These are phyloP conservation scores for Miniopterus natalensis DNA, from an alignment of 2,113 vertebrate genomes.

Conservation along the genomic window DNA sequence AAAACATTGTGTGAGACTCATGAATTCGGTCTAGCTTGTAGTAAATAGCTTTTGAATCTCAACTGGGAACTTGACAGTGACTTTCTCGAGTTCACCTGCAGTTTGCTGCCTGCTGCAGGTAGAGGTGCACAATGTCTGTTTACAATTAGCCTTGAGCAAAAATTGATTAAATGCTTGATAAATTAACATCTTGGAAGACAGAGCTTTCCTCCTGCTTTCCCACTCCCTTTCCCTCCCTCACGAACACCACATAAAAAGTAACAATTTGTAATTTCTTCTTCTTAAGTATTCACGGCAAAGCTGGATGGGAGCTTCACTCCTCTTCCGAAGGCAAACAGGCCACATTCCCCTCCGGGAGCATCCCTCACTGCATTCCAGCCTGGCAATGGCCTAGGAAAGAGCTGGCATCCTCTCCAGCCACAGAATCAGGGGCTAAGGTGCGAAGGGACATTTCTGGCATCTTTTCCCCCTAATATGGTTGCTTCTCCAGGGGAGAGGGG, in stretches of 20 bases:
- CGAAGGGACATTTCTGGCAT: not conserved
- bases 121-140: not conserved
- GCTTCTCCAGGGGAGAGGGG: not conserved
- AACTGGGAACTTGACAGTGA: not conserved
- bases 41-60: not conserved
- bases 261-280: not conserved
- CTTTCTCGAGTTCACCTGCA: not conserved
- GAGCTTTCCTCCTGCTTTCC: not conserved
- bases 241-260: conserved; percentile 5
- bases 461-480: not conserved
- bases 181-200: conserved; percentile 4
- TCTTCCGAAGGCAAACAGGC: not conserved
- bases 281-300: not conserved
- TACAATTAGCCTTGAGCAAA: not conserved
- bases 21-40: not conserved
- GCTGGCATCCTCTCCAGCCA: not conserved
- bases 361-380: not conserved
- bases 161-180: not conserved
- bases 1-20: not conserved
- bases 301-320: not conserved
- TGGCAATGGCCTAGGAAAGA: not conserved
- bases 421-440: not conserved
- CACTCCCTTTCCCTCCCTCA: not conserved
- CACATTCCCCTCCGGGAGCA: not conserved
- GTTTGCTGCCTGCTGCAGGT: not conserved